Conservation (phyloP, 1,140 invertebrate species). For the Heliconius himera region DNA sequence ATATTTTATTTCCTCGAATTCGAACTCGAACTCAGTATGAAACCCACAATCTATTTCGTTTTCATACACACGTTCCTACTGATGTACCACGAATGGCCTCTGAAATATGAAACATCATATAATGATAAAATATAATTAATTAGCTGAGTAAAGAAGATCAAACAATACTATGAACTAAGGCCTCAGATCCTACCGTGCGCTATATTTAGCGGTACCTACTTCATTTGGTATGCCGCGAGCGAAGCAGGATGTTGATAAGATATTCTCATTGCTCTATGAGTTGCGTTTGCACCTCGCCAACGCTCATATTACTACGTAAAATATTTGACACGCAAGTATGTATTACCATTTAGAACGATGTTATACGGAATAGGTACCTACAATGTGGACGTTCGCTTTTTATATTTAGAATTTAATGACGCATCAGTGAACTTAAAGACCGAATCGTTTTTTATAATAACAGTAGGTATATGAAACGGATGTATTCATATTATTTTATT, state of each 20-base stretch:
- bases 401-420: slow-evolving; percentile 1
- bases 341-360: slow-evolving; percentile 19
- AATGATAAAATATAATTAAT: neutral
- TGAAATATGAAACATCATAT: neutral
- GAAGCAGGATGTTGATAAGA: slow-evolving; percentile 72
- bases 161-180: slow-evolving; percentile 48
- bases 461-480: neutral
- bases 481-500: neutral
- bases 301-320: slow-evolving; percentile 30
- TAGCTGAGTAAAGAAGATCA: slow-evolving; percentile 19
- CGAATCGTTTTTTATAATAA: neutral
- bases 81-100: no score
- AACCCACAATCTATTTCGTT: no score
- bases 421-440: neutral
- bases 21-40: no score
- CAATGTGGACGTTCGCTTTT: neutral
- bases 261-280: slow-evolving; percentile 65
- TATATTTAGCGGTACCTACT: slow-evolving; percentile 57
- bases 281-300: slow-evolving; percentile 10
- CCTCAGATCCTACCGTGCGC: slow-evolving; percentile 34
- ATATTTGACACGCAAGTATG: slow-evolving; percentile 38
- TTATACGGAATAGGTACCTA: neutral
- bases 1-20: no score
- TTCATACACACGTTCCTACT: no score
- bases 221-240: slow-evolving; percentile 60